phyloP scores from a whole-genome alignment of 2,888 invertebrate species.

The Lissocephala sabroskyi region DNA sequence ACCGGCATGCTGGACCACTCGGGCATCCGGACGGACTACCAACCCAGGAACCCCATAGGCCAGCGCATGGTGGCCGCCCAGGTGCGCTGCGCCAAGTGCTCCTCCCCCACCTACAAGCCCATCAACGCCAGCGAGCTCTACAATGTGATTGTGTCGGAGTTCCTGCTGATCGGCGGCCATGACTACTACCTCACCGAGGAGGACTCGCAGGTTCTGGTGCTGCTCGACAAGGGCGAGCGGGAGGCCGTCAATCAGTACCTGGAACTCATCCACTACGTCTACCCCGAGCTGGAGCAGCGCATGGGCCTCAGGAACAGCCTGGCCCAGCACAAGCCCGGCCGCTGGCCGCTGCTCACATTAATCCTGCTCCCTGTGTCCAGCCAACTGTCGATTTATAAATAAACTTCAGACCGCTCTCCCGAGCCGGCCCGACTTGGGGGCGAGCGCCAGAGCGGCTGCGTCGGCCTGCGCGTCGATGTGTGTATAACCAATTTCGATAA shows the following conservation, averaged over 20 bases:
- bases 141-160: constrained; percentile 79
- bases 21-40: constrained; percentile 81
- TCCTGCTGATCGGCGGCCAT: constrained; percentile 84
- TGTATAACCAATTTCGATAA: too few species aligned
- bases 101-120: constrained; percentile 75
- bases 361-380: too few species aligned
- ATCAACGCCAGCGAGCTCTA: constrained; percentile 77
- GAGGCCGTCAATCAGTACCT: constrained; percentile 76
- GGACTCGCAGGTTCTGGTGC: constrained; percentile 18
- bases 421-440: too few species aligned
- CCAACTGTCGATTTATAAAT: too few species aligned
- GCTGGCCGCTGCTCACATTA: too few species aligned
- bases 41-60: constrained; percentile 77
- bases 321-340: too few species aligned
- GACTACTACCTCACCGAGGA: constrained; percentile 70
- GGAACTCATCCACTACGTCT: constrained; percentile 76
- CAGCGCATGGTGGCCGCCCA: constrained; percentile 78
- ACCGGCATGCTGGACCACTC: constrained; percentile 90
- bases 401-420: too few species aligned
- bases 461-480: too few species aligned
- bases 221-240: constrained; percentile 74
- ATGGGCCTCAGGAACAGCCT: too few species aligned
- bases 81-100: constrained; percentile 81
- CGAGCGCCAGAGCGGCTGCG: too few species aligned
- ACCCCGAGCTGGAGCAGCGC: constrained; percentile 78